Percentiles rank a stretch among this genome's conserved stretches.
phyloP scores from a whole-genome alignment of 2,113 vertebrate species.

The Paraplagusia blochii region DNA sequence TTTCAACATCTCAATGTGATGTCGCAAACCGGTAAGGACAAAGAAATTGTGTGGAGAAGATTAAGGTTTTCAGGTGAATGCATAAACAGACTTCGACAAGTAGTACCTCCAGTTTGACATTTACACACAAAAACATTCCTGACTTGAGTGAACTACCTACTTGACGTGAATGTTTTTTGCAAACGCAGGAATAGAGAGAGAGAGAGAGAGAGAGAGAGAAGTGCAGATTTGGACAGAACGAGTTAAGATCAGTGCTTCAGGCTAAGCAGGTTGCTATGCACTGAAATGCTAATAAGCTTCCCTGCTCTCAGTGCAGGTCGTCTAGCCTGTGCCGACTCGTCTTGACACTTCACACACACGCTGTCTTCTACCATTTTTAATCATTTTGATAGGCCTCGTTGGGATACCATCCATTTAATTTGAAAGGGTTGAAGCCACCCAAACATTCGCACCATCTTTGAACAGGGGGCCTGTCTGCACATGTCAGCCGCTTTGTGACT shows the following conservation, averaged over 20 bases:
- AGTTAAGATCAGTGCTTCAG: constrained; percentile 67
- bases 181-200: constrained; percentile 42
- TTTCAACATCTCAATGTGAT: constrained; percentile 34
- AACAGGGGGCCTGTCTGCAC: constrained; percentile 58
- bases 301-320: constrained; percentile 65
- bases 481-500: constrained; percentile 60
- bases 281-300: constrained; percentile 75
- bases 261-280: constrained; percentile 72
- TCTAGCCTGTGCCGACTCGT: constrained; percentile 69
- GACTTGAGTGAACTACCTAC: constrained; percentile 53
- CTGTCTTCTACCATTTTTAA: constrained; percentile 73
- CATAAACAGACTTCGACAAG: constrained; percentile 47
- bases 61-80: constrained; percentile 32
- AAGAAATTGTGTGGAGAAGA: constrained; percentile 30
- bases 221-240: constrained; percentile 60
- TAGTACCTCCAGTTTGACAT: constrained; percentile 49
- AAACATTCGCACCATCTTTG: constrained; percentile 72
- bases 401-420: constrained; percentile 74
- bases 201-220: constrained; percentile 22
- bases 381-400: constrained; percentile 73
- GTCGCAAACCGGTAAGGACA: constrained; percentile 18
- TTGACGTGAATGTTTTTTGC: constrained; percentile 57
- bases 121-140: constrained; percentile 60
- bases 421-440: constrained; percentile 73
- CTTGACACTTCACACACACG: constrained; percentile 71